Conservation (phyloP, 2,113 vertebrate species). For the Condylura cristata region DNA sequence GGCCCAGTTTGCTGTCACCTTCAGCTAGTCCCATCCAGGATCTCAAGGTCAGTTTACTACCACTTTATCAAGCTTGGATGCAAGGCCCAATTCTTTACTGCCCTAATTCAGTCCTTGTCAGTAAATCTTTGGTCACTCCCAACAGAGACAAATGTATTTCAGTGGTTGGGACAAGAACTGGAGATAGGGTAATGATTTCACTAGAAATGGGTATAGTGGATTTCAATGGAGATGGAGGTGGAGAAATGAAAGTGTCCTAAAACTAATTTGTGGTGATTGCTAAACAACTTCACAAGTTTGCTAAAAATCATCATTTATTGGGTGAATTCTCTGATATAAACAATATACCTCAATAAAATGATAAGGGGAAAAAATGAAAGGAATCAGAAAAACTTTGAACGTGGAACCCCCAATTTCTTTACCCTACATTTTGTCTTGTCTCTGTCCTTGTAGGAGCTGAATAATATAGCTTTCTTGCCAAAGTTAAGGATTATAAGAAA, state of each 20-base stretch:
- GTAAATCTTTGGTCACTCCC: too few species aligned
- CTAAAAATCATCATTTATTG: neutral
- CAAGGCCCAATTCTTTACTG: too few species aligned
- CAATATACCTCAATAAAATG: neutral
- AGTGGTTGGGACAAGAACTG: neutral
- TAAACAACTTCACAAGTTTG: neutral
- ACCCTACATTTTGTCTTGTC: neutral
- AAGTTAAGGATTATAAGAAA: neutral
- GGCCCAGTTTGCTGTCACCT: too few species aligned
- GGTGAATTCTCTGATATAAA: neutral
- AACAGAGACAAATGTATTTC: too few species aligned
- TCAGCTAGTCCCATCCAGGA: too few species aligned
- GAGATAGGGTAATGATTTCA: neutral
- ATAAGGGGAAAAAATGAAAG: neutral
- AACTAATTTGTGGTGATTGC: neutral
- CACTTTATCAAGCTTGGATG: too few species aligned
- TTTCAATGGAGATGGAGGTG: neutral
- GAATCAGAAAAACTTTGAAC: neutral
- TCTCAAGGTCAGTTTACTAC: too few species aligned
- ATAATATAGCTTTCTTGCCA: neutral
- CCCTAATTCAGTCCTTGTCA: too few species aligned
- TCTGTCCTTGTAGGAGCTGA: neutral
- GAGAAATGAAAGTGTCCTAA: neutral
- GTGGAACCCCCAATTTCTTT: neutral
- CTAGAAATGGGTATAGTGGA: neutral